Evolutionary conservation across 2,797 vertebrate species (phyloP).

Genomic region (Phaenicophaeus curvirostris): DNA sequence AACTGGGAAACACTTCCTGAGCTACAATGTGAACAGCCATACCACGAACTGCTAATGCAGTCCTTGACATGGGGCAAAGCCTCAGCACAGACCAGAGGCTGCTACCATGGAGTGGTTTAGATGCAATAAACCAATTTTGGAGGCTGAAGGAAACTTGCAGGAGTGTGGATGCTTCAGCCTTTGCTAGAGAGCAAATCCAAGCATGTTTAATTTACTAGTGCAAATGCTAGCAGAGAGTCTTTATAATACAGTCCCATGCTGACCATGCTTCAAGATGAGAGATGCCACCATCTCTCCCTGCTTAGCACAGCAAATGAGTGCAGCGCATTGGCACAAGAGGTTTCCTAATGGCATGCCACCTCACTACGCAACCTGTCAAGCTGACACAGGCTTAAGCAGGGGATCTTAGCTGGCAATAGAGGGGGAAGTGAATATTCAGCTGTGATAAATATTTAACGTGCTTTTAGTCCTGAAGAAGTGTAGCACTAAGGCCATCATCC

Average conservation of each 20-base stretch:
- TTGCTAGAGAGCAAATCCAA: background rate
- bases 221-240: background rate
- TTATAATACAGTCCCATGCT: background rate
- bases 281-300: slow-evolving; percentile 24
- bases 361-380: slow-evolving; percentile 45
- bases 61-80: background rate
- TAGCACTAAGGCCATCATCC: slow-evolving; percentile 64
- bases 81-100: background rate
- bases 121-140: background rate
- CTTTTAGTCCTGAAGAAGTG: slow-evolving; percentile 73
- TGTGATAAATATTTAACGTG: slow-evolving; percentile 77
- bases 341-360: slow-evolving; percentile 64
- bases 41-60: accelerated
- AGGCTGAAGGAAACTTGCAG: background rate
- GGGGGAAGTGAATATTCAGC: slow-evolving; percentile 62
- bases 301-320: slow-evolving; percentile 42
- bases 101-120: background rate
- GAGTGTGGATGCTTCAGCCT: background rate
- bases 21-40: accelerated
- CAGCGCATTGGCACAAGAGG: slow-evolving; percentile 37
- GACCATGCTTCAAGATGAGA: slow-evolving; percentile 41
- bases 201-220: slow-evolving; percentile 17
- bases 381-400: background rate
- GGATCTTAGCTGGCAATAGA: slow-evolving; percentile 52
- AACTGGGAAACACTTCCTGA: background rate